phyloP scores from a whole-genome alignment of 1,140 invertebrate genomes.

The Lucilia sericata region DNA sequence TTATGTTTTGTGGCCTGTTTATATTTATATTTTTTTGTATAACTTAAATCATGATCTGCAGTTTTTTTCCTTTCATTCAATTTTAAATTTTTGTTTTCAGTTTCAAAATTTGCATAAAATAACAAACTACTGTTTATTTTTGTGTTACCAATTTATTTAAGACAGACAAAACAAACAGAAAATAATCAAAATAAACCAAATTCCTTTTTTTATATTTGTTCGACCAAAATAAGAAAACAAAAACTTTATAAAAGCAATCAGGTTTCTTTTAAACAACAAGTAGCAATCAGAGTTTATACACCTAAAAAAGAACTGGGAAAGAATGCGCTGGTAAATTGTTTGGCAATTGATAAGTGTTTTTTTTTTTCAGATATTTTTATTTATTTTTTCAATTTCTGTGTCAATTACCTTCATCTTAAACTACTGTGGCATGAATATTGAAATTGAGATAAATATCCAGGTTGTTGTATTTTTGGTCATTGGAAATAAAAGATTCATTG shows the following conservation, averaged over 20 bases:
- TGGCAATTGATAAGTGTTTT: conserved; percentile 25
- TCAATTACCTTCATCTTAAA: conserved; percentile 40
- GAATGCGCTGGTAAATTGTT: background rate
- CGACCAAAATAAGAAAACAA: too few species aligned
- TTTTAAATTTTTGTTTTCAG: too few species aligned
- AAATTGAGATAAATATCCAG: background rate
- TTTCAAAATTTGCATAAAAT: conserved; percentile 33
- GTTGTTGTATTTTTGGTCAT: background rate
- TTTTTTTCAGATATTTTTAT: conserved; percentile 7
- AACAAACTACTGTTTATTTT: conserved; percentile 40
- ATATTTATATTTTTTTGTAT: too few species aligned
- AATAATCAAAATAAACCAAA: background rate
- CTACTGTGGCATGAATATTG: background rate
- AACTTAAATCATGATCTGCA: background rate
- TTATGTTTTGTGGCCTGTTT: background rate
- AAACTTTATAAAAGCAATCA: background rate
- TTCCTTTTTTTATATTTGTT: conserved; percentile 25
- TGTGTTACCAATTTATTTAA: conserved; percentile 11
- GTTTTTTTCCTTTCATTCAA: background rate
- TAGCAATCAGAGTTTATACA: background rate
- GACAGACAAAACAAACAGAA: background rate
- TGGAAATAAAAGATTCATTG: too few species aligned
- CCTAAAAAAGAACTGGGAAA: background rate
- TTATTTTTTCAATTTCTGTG: conserved; percentile 15
- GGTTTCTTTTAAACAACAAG: background rate